Evolutionary conservation across 23 tunicate genomes (phyloP).

Genomic region (Phallusia fumigata): DNA sequence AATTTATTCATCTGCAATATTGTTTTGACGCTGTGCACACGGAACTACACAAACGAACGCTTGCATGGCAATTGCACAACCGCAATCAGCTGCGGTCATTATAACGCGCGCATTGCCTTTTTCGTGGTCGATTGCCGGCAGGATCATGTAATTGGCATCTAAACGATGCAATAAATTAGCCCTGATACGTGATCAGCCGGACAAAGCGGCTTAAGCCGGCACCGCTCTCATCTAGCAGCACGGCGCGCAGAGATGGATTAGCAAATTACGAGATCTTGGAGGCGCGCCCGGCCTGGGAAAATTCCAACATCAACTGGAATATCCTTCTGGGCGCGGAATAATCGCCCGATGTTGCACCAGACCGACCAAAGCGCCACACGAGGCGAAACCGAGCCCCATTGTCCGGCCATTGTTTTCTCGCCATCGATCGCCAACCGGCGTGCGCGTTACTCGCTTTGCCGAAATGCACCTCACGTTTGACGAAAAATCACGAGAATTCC

Average conservation of each 20-base stretch:
- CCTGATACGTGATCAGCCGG: slow-evolving; percentile 23
- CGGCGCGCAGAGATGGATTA: slow-evolving; percentile 2
- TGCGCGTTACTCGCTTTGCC: background rate
- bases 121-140: slow-evolving; percentile 6
- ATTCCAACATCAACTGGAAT: slow-evolving; percentile 7
- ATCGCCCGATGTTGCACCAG: no score
- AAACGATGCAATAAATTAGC: slow-evolving; percentile 39
- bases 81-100: background rate
- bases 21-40: no score
- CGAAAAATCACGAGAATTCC: background rate
- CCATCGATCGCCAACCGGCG: background rate
- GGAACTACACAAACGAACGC: no score
- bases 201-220: background rate
- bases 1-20: no score
- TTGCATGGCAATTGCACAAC: background rate
- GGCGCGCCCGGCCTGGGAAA: slow-evolving; percentile 1
- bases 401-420: background rate
- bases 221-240: background rate
- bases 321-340: background rate
- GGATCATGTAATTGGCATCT: slow-evolving; percentile 20
- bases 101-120: background rate
- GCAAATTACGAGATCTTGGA: slow-evolving; percentile 1
- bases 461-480: background rate
- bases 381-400: background rate
- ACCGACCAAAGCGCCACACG: no score